Conservation (phyloP, 2,888 invertebrate genomes). For the Latrodectus elegans region DNA sequence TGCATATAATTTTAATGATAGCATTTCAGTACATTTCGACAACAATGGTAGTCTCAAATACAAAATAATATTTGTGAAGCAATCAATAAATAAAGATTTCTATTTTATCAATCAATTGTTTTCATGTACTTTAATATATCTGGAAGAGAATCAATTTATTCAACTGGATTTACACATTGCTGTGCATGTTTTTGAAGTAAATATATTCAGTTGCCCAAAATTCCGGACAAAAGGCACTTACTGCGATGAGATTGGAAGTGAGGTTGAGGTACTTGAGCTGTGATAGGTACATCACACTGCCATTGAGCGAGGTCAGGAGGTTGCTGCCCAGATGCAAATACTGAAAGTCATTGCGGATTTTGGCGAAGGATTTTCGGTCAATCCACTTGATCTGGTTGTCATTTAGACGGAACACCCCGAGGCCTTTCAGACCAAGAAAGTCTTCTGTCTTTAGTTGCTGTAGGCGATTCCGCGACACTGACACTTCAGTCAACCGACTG, state of each 20-base stretch:
- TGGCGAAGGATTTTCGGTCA: not conserved
- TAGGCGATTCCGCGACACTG: not conserved
- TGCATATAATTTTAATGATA: no score
- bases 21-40: no score
- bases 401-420: not conserved
- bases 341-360: not conserved
- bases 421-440: not conserved
- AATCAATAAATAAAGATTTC: no score
- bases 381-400: not conserved
- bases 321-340: not conserved
- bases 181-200: no score
- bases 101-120: no score
- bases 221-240: not conserved
- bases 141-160: no score
- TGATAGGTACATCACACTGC: not conserved
- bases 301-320: not conserved
- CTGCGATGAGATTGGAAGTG: not conserved
- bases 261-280: not conserved
- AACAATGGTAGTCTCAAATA: no score
- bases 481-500: not conserved
- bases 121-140: no score
- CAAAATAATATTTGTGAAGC: no score
- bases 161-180: no score
- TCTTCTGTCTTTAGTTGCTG: not conserved
- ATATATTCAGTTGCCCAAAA: no score